Conservation (phyloP, 2,888 invertebrate species). For the Lasioglossum lativentre region DNA sequence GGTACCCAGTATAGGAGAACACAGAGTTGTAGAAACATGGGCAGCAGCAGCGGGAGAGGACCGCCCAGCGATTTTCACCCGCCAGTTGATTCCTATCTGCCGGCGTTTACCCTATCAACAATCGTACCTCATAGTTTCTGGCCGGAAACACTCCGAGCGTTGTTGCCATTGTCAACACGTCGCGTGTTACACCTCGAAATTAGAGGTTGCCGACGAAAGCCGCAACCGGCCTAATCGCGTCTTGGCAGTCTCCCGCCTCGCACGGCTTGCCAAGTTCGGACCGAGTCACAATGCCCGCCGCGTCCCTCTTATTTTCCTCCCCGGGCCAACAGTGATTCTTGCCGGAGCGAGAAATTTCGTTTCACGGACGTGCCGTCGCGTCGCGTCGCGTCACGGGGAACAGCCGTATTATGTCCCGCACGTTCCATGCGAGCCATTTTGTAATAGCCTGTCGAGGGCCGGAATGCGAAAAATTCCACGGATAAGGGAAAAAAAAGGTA, state of each 20-base stretch:
- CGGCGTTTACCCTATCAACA: background rate
- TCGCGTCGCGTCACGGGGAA: background rate
- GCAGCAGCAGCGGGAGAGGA: background rate
- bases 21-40: background rate
- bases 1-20: background rate
- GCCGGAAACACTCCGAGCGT: conserved; percentile 1
- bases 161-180: conserved; percentile 43
- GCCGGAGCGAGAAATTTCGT: conserved; percentile 59
- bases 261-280: conserved; percentile 54
- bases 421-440: conserved; percentile 54
- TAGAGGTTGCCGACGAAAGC: conserved; percentile 23
- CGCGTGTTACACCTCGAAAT: conserved; percentile 31
- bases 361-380: conserved; percentile 48
- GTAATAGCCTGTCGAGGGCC: conserved; percentile 41
- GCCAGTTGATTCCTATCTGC: background rate
- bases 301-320: conserved; percentile 30
- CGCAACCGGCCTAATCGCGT: conserved; percentile 45
- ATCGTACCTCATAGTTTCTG: conserved; percentile 6
- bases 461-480: conserved; percentile 48
- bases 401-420: conserved; percentile 58
- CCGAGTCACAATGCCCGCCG: conserved; percentile 45
- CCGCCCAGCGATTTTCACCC: background rate
- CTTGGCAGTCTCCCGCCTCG: conserved; percentile 43
- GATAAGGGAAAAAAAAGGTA: background rate
- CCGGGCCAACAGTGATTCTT: conserved; percentile 54